phyloP scores from a whole-genome alignment of 2,113 vertebrate genomes.

The Probosciger aterrimus region DNA sequence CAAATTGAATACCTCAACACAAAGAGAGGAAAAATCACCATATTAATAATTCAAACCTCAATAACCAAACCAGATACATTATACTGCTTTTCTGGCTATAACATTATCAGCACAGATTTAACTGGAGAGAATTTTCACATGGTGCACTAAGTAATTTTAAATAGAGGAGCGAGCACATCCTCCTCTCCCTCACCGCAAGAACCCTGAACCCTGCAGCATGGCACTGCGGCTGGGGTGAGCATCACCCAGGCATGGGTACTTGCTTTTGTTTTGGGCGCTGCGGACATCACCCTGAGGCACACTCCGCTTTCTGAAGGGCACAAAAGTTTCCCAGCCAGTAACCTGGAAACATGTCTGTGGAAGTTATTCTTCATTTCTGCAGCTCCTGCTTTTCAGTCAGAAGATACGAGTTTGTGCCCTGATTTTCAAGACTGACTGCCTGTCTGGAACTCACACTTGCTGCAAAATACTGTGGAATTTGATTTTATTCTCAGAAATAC shows the following conservation, averaged over 20 bases:
- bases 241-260: not conserved
- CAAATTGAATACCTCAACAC: not conserved
- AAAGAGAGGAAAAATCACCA: not conserved
- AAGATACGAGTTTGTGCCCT: not conserved
- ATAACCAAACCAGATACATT: not conserved
- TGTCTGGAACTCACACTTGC: not conserved
- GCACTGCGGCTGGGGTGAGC: not conserved
- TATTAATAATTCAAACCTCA: not conserved
- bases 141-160: not conserved
- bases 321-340: not conserved
- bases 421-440: not conserved
- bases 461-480: not conserved
- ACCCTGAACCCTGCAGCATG: not conserved
- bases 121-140: not conserved
- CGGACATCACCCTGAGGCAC: not conserved
- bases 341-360: not conserved
- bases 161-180: not conserved
- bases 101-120: not conserved
- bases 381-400: not conserved
- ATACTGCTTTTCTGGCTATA: not conserved
- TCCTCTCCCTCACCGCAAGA: fast-evolving
- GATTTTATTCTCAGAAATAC: not conserved
- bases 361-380: not conserved
- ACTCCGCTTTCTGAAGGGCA: not conserved
- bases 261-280: not conserved